Conservation (phyloP, 2,888 invertebrate genomes). For the Limnephilus marmoratus region DNA sequence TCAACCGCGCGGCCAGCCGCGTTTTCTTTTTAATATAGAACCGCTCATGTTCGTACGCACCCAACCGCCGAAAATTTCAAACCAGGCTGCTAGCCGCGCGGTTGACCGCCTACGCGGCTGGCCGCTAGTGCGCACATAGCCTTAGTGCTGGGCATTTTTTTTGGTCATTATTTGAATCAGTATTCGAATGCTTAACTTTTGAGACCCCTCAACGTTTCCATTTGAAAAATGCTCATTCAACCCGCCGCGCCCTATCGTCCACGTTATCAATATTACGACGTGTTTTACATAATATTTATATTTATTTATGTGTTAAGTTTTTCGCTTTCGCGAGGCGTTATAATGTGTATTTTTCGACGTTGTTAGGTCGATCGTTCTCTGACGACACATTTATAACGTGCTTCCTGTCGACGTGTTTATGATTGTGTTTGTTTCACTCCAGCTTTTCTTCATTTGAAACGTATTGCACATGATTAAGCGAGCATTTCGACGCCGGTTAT, state of each 20-base stretch:
- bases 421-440: background rate
- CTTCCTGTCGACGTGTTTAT: constrained; percentile 12
- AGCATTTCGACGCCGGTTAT: background rate
- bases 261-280: background rate
- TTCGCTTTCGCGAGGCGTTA: constrained; percentile 2
- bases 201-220: background rate
- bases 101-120: too few relatives aligned
- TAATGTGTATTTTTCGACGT: constrained; percentile 3
- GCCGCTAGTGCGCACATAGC: too few relatives aligned
- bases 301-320: constrained; percentile 23
- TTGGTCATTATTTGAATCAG: background rate
- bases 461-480: background rate
- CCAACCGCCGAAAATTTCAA: too few relatives aligned
- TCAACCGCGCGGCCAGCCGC: too few relatives aligned
- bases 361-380: background rate
- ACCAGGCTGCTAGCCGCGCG: too few relatives aligned
- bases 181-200: background rate
- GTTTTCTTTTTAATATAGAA: too few relatives aligned
- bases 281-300: background rate
- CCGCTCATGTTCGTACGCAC: too few relatives aligned
- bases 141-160: background rate
- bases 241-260: background rate
- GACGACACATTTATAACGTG: constrained; percentile 30
- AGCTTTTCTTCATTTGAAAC: background rate
- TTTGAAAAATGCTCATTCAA: background rate